Evolutionary conservation across 1,140 invertebrate species (phyloP), one percentile per base, ranked within the genome.

Genomic region (Babylonia areolata): DNA sequence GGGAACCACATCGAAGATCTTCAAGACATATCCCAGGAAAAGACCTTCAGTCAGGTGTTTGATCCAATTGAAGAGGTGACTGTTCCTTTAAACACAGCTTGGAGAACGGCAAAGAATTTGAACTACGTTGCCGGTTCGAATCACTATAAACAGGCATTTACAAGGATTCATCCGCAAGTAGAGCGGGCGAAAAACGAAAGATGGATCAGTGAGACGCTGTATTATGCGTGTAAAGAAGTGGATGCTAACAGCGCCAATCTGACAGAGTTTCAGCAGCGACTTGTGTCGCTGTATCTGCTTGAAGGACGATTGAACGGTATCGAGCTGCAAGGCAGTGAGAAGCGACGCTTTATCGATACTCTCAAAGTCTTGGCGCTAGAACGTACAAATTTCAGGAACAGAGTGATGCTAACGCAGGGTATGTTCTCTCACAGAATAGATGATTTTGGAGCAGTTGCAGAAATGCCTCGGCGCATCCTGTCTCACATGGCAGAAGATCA

Each of bases 301-400:
- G 97, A 98, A 95, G 97, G 87, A 96, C 37, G 95, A 91, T 94
- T 98, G 11, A 97, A 97, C 94, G 98, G 97, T 0, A 93, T 98
- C 28, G 95, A 96, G 2, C 89, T 97, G 3, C 88, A 90, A 12
- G 92, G 93, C 46, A 91, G 91, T 51, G 90, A 95, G 0, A 91
- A 91, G 86, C 92, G 90, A 33, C 84, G 89, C 20, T 91, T 94
- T 64, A 90, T 93, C 39, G 88, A 90, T 28, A 81, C 86, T 20
- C 89, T 95, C 3, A 92, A 93, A 89, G 94, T 95, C 85, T 85
- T 96, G 64, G 94, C 93, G 64, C 95, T 94, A 83, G 95, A 96
- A 87, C 95, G 95, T 86, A 93, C 94, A 71, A 94, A 95, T 85
- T 89, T 87, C 71, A 73, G 87, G 15, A 77, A 86, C 40, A 73